Conservation (phyloP, 2,888 invertebrate genomes). For the Limenitis camilla region DNA sequence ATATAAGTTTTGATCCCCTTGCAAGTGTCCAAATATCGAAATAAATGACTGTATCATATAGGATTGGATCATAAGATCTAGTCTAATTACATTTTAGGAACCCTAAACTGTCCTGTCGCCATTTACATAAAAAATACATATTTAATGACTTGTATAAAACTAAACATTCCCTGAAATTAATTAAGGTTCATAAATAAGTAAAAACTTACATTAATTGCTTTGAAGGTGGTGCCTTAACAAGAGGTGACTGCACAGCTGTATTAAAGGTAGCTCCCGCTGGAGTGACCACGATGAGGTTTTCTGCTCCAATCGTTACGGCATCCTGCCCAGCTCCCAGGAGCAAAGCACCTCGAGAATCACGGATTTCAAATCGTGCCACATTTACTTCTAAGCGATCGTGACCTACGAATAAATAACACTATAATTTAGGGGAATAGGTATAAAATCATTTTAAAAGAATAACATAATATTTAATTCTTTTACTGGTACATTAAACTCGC, state of each 20-base stretch:
- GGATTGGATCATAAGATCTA: too few relatives aligned
- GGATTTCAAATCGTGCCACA: conserved; percentile 84
- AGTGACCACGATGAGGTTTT: conserved; percentile 84
- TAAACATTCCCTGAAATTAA: too few relatives aligned
- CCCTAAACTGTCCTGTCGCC: too few relatives aligned
- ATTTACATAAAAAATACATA: too few relatives aligned
- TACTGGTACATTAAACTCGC: too few relatives aligned
- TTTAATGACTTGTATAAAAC: too few relatives aligned
- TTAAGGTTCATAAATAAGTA: too few relatives aligned
- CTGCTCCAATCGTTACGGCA: conserved; percentile 87
- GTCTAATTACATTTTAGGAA: too few relatives aligned
- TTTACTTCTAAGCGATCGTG: conserved; percentile 89
- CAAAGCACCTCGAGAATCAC: conserved; percentile 83
- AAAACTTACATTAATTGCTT: conserved; percentile 84
- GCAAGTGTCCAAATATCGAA: too few relatives aligned
- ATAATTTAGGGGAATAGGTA: too few relatives aligned
- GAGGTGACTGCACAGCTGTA: conserved; percentile 89
- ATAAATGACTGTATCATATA: too few relatives aligned
- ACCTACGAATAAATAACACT: conserved; percentile 61
- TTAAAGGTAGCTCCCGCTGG: conserved; percentile 89
- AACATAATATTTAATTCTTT: neutral
- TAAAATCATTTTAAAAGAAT: neutral
- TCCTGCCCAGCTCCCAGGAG: conserved; percentile 87
- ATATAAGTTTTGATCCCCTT: too few relatives aligned
- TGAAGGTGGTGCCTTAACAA: conserved; percentile 88